These are phyloP conservation scores for Cardiocondyla obscurior DNA, from an alignment of 1,140 invertebrate genomes.

Conservation along the genomic window DNA sequence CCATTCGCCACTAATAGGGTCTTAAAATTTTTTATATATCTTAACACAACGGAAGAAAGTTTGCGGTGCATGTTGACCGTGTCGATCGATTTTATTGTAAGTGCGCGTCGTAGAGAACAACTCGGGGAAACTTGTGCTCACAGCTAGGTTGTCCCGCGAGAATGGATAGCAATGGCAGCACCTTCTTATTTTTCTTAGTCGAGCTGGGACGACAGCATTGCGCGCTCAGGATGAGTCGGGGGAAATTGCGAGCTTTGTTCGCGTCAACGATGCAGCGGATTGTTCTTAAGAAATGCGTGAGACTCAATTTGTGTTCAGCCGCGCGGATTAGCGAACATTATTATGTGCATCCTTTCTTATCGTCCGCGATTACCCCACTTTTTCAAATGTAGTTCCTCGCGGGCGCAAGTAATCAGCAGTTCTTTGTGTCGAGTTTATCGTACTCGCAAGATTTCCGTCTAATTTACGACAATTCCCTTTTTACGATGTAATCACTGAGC, in stretches of 20 bases:
- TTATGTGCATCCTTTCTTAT: background rate
- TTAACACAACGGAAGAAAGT: background rate
- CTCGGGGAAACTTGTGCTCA: conserved; percentile 11
- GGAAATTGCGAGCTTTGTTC: conserved; percentile 73
- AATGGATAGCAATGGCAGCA: conserved; percentile 7
- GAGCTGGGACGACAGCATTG: conserved; percentile 29
- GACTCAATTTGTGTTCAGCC: conserved; percentile 15
- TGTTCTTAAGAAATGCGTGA: conserved; percentile 17
- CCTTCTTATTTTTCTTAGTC: conserved; percentile 61
- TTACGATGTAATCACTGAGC: background rate
- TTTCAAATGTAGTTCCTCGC: background rate
- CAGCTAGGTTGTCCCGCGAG: conserved; percentile 2
- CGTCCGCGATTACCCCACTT: background rate
- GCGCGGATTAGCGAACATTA: conserved; percentile 17
- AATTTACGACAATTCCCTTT: conserved; percentile 21
- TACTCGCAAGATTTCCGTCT: background rate
- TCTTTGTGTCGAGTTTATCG: conserved; percentile 13
- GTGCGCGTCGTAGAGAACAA: background rate
- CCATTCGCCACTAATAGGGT: background rate
- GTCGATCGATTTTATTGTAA: background rate
- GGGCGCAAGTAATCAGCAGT: background rate
- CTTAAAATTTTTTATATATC: background rate
- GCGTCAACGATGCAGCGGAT: conserved; percentile 54
- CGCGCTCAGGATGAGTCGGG: conserved; percentile 16
- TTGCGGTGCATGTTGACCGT: background rate